Base-by-base conservation (phyloP, 2,888 invertebrate genomes). In the Aphidius colemani region DNA sequence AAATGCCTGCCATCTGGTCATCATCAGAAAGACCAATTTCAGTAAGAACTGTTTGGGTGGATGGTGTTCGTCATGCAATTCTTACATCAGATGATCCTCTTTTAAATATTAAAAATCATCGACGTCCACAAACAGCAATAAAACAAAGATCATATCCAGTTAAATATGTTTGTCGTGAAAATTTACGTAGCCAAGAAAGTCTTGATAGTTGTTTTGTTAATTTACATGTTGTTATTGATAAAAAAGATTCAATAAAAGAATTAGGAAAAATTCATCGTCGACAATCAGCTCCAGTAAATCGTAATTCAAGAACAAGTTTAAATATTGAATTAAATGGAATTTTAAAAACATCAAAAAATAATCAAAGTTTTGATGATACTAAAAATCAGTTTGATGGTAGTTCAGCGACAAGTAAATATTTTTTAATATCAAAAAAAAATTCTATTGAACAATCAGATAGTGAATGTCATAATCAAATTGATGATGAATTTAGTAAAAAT, bases 31-130 rank as follows among this genome's bases (percentile, higher is more conserved):
- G 86, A 66, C 86, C 87, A 5, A 80, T 87, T 30, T 86, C 84
- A 67, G 85, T 88, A 44, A 83, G 83, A 65, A 87, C 86, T 0
- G 82, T 87, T 60, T 93, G 93, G 93, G 86, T 89, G 65, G 87
- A 90, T 75, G 90, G 90, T 18, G 86, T 88, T 71, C 85, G 90
- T 69, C 89, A 89, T 83, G 90, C 90, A 13, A 86, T 91, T 56
- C 83, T 91, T 59, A 85, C 87, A 7, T 84, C 86, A 65, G 88
- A 89, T 82, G 90, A 90, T 79, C 88, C 85, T 7, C 68, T 82
- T 2, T 69, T 75, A 7, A 74, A 77, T 65, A 55, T 70, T 1
- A 72, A 71, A 61, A 61, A 64, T 44, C 70, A 67, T 43, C 68
- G 67, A 63, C 69, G 76, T 50, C 69, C 77, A 3, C 71, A 74